Conservation (phyloP, 1,140 invertebrate species). For the Lepidurus packardi region DNA sequence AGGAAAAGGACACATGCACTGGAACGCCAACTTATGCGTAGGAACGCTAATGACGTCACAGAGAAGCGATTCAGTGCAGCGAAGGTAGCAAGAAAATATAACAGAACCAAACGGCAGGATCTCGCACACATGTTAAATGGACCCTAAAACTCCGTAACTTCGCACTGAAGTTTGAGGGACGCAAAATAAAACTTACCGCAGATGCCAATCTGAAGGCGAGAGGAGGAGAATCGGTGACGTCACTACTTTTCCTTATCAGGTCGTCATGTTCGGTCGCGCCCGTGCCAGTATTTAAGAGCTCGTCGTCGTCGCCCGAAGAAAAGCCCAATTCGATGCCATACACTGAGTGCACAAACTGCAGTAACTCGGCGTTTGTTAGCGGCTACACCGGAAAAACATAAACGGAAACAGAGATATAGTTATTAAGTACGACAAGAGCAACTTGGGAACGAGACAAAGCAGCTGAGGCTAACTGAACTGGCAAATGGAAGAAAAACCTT, state of each 20-base stretch:
- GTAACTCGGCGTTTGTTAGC: constrained; percentile 78
- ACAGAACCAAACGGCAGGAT: not conserved
- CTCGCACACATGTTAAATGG: too few relatives aligned
- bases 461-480: not conserved
- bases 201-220: constrained; percentile 31
- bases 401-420: not conserved
- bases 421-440: not conserved
- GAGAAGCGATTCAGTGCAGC: not conserved
- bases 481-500: constrained; percentile 2
- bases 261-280: not conserved
- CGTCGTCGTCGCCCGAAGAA: constrained; percentile 88
- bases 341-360: constrained; percentile 82
- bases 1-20: constrained; percentile 36
- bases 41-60: constrained; percentile 34
- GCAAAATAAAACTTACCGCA: constrained; percentile 32
- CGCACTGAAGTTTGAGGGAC: not conserved
- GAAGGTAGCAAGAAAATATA: not conserved
- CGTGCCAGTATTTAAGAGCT: constrained; percentile 42
- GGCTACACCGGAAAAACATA: constrained; percentile 48
- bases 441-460: too few relatives aligned
- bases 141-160: not conserved
- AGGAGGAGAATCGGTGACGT: not conserved
- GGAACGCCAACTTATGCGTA: constrained; percentile 37
- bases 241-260: not conserved
- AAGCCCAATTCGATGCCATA: constrained; percentile 89